These are phyloP conservation scores for Pachycephus smyrnensis DNA, from an alignment of 2,888 invertebrate genomes.

Conservation along the genomic window DNA sequence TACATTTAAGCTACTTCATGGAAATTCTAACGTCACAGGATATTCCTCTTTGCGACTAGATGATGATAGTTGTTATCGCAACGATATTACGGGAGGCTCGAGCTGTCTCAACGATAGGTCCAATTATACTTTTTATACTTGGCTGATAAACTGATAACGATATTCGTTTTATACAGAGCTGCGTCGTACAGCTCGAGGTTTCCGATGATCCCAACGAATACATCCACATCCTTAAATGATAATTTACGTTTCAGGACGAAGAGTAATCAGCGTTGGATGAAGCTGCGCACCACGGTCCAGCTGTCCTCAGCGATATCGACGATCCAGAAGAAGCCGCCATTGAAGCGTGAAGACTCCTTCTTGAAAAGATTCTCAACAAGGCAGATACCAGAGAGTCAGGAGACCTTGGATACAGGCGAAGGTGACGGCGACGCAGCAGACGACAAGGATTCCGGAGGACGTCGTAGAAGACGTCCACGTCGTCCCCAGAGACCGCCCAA, in stretches of 20 bases:
- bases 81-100: background rate
- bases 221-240: conserved; percentile 14
- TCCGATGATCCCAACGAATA: background rate
- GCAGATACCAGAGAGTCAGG: conserved; percentile 89
- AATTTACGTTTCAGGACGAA: conserved; percentile 78
- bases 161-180: background rate
- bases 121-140: background rate
- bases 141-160: background rate
- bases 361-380: conserved; percentile 93
- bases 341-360: conserved; percentile 93
- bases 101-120: background rate
- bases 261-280: conserved; percentile 96
- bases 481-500: conserved; percentile 79
- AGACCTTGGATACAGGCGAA: conserved; percentile 81
- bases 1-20: background rate
- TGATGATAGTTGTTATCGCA: background rate
- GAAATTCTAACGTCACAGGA: background rate
- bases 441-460: conserved; percentile 70
- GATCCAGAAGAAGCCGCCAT: conserved; percentile 87
- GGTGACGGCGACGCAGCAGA: conserved; percentile 71
- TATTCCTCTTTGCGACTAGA: background rate
- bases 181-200: background rate
- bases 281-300: conserved; percentile 93
- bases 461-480: conserved; percentile 73
- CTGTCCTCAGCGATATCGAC: conserved; percentile 84